Percentiles rank a stretch among this genome's conserved stretches.
phyloP scores from a whole-genome alignment of 2,888 invertebrate genomes.

The Keiferia lycopersicella region DNA sequence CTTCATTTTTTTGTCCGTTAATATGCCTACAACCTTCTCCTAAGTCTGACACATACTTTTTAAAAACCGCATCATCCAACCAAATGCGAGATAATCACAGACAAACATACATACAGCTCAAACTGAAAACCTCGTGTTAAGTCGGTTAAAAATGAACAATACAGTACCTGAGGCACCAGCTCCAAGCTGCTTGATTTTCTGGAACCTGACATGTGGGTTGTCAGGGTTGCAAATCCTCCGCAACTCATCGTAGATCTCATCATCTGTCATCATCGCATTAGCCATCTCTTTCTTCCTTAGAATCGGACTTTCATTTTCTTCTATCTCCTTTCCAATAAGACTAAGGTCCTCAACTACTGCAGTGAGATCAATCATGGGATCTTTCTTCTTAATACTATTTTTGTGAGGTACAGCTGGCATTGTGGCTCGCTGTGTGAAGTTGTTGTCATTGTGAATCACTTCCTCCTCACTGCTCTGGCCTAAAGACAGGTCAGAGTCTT shows the following conservation, averaged over 20 bases:
- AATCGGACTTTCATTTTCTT: conserved; percentile 83
- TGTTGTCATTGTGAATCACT: conserved; percentile 60
- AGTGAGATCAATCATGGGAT: conserved; percentile 59
- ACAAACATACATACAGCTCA: too few relatives aligned
- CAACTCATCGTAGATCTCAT: conserved; percentile 89
- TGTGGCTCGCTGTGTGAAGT: conserved; percentile 60
- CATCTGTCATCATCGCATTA: conserved; percentile 83
- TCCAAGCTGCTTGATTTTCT: conserved; percentile 91
- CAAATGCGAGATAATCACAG: too few relatives aligned
- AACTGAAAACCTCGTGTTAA: too few relatives aligned
- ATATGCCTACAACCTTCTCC: too few relatives aligned
- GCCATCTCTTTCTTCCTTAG: conserved; percentile 82
- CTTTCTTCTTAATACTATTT: conserved; percentile 65
- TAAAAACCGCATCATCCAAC: too few relatives aligned
- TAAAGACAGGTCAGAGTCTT: conserved; percentile 77
- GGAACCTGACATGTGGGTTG: conserved; percentile 91
- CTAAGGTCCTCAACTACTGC: conserved; percentile 69
- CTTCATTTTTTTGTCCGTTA: too few relatives aligned
- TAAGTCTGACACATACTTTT: too few relatives aligned
- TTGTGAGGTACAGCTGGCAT: conserved; percentile 80
- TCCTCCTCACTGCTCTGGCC: conserved; percentile 81
- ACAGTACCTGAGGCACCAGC: conserved; percentile 90
- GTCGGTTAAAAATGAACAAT: too few relatives aligned
- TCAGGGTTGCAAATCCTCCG: conserved; percentile 89
- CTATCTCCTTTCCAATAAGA: conserved; percentile 67